A percentile compares a stretch with the other conserved stretches of the same genome.
These are phyloP conservation scores for Eospalax fontanierii DNA, from an alignment of 2,797 vertebrate species.

Conservation along the genomic window DNA sequence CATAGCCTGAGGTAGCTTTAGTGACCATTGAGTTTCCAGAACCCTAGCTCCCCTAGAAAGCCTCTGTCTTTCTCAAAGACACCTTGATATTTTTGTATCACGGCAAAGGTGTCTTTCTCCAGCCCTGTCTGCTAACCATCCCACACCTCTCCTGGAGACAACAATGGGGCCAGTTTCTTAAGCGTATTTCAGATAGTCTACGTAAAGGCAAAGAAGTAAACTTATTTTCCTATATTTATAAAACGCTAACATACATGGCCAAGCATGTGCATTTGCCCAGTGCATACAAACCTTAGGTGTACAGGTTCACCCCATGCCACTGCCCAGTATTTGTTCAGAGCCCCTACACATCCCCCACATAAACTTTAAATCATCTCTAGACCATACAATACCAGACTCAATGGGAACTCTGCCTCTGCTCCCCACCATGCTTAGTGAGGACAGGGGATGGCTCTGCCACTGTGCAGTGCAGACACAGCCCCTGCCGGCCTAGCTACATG, in stretches of 20 bases:
- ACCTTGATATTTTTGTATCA: background rate
- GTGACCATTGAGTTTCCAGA: background rate
- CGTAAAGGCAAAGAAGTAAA: background rate
- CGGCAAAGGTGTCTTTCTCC: background rate
- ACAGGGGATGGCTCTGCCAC: background rate
- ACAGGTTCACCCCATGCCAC: background rate
- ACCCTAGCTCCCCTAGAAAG: background rate
- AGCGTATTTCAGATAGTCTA: background rate
- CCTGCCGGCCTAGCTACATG: background rate
- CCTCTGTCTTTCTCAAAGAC: background rate
- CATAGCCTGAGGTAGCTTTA: background rate
- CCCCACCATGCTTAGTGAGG: no score
- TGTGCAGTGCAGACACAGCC: no score
- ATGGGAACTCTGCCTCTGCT: background rate
- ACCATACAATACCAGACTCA: background rate
- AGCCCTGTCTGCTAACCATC: background rate
- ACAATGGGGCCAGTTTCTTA: background rate
- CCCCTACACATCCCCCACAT: background rate
- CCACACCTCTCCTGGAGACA: background rate
- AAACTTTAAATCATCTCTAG: background rate
- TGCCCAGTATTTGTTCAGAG: background rate
- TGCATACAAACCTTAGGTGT: background rate
- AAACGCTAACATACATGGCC: background rate
- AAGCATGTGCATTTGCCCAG: background rate
- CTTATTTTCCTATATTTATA: background rate